phyloP scores from a whole-genome alignment of 2,113 vertebrate species.

The Chaetura pelagica region DNA sequence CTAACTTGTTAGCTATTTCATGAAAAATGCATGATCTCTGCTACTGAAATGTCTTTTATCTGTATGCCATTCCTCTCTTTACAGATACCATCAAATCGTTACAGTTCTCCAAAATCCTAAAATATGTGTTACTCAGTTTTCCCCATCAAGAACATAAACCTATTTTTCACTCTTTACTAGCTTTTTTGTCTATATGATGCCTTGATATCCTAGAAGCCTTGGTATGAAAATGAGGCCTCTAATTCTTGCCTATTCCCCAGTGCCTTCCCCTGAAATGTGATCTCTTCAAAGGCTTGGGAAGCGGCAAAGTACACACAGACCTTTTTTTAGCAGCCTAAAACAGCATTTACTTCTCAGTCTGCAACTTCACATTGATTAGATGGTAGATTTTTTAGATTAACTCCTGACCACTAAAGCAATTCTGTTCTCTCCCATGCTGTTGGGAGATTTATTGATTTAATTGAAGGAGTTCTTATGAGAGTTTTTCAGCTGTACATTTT shows the following conservation, averaged over 20 bases:
- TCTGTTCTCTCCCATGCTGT: background rate
- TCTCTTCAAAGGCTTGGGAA: background rate
- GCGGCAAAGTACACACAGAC: background rate
- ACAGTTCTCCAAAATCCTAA: background rate
- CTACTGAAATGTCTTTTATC: background rate
- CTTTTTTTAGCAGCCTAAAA: background rate
- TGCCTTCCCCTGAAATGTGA: background rate
- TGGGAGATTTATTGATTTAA: slow-evolving; percentile 39
- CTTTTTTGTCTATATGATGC: background rate
- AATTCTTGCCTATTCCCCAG: background rate
- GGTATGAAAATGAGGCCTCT: background rate
- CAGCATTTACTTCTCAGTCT: background rate
- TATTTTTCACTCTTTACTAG: background rate
- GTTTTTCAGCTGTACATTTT: background rate
- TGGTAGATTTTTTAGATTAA: slow-evolving; percentile 37
- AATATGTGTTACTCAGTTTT: background rate
- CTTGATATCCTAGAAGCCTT: background rate
- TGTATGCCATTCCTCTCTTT: background rate
- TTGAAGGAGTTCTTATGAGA: background rate
- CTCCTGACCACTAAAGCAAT: background rate
- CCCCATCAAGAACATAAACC: background rate
- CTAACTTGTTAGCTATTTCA: background rate
- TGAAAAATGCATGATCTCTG: background rate
- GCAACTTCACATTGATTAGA: background rate
- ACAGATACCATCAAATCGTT: background rate